A percentile compares a stretch with the other conserved stretches of the same genome.
These are phyloP conservation scores for Numida meleagris DNA, from an alignment of 2,113 vertebrate genomes.

Conservation along the genomic window DNA sequence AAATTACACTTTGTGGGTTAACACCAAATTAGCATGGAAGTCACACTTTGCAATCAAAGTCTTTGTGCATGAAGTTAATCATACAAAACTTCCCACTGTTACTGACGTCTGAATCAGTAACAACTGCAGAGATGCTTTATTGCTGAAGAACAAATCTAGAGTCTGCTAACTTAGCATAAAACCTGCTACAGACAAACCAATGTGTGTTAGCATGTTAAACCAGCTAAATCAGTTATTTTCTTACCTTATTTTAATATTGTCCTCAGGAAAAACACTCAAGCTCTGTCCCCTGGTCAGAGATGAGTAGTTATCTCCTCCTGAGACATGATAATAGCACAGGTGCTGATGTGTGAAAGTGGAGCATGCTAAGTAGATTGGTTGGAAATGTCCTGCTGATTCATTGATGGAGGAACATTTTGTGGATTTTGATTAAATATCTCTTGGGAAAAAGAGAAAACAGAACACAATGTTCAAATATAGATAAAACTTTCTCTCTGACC, in stretches of 20 bases:
- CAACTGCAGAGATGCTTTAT: neutral
- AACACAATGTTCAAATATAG: neutral
- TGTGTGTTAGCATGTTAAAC: neutral
- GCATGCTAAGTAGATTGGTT: neutral
- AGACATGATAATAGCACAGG: neutral
- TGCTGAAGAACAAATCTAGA: neutral
- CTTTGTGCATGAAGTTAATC: neutral
- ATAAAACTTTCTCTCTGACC: constrained; percentile 38
- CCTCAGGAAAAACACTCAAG: neutral
- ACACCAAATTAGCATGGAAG: neutral
- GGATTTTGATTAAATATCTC: constrained; percentile 29
- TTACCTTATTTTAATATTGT: neutral
- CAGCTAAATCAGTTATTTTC: neutral
- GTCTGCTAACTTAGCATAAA: neutral
- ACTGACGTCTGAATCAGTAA: neutral
- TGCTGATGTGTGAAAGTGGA: neutral
- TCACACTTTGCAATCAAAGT: neutral
- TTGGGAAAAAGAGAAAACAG: neutral
- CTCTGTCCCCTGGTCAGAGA: neutral
- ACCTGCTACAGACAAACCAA: neutral
- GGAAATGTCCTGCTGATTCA: constrained; percentile 2
- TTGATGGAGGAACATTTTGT: neutral
- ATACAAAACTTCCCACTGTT: neutral
- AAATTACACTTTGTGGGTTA: neutral
- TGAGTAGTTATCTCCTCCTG: neutral